These are phyloP conservation scores for Syncerus caffer DNA, from an alignment of 2,797 vertebrate genomes.

Conservation along the genomic window DNA sequence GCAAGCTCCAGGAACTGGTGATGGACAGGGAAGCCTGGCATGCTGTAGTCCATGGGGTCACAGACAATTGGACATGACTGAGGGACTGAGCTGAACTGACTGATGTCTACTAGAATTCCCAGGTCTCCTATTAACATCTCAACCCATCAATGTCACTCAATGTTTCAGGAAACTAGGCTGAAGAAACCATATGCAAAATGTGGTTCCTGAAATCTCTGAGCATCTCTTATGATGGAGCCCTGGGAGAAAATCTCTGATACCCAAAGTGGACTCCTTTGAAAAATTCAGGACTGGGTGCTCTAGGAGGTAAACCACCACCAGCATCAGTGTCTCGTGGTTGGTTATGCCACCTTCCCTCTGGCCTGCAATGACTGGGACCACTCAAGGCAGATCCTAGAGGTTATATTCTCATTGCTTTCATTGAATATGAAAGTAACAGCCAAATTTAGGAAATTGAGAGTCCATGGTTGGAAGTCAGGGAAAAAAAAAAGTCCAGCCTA, in stretches of 20 bases:
- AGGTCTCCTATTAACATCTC: not conserved
- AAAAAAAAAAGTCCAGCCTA: not conserved
- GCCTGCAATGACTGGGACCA: not conserved
- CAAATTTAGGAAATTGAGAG: not conserved
- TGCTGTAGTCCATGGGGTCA: not conserved
- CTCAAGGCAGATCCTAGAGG: not conserved
- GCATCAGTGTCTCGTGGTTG: accelerated
- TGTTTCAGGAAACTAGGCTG: not conserved
- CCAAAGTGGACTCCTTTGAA: not conserved
- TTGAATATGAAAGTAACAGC: not conserved
- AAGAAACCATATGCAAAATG: not conserved
- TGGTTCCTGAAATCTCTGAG: not conserved
- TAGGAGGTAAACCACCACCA: not conserved
- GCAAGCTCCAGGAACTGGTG: not conserved
- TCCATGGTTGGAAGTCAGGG: not conserved
- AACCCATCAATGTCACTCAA: not conserved
- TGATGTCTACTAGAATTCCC: not conserved
- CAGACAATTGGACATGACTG: not conserved
- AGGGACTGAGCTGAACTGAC: not conserved
- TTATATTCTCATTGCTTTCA: not conserved
- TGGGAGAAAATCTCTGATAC: not conserved
- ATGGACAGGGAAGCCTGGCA: not conserved
- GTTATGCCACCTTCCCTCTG: not conserved
- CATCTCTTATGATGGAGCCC: accelerated
- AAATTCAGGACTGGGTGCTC: not conserved